Evolutionary conservation across 2,797 vertebrate species (phyloP).

Genomic region (Spinus pinus): DNA sequence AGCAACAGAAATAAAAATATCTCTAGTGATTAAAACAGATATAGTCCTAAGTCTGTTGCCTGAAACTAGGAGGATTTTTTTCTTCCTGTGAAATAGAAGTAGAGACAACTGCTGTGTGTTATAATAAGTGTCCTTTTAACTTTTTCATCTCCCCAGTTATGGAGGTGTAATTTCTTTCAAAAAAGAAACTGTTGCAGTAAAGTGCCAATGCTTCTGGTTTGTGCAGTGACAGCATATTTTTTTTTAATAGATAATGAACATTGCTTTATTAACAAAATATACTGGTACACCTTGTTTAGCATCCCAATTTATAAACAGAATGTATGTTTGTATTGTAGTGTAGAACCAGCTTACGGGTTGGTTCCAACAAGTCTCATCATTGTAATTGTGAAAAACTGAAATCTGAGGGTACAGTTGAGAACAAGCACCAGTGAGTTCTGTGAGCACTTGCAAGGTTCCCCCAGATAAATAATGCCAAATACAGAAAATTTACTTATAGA

Average conservation of each 20-base stretch:
- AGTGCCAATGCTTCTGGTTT: neutral
- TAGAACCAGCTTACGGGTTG: neutral
- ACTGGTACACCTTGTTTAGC: neutral
- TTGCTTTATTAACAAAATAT: neutral
- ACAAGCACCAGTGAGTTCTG: neutral
- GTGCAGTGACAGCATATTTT: neutral
- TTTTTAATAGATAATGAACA: neutral
- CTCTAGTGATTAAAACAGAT: neutral
- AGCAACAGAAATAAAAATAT: neutral
- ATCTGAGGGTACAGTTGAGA: neutral
- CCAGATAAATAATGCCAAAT: conserved; percentile 18
- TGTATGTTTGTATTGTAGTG: neutral
- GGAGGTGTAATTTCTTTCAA: neutral
- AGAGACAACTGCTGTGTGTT: neutral
- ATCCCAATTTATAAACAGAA: neutral
- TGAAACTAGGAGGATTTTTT: neutral
- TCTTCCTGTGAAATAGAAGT: neutral
- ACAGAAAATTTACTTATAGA: conserved; percentile 17
- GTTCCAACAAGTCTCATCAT: neutral
- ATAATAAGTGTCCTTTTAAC: neutral
- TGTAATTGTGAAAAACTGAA: neutral
- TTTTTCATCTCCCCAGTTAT: neutral
- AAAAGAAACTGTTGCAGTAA: neutral
- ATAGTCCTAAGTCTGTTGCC: neutral
- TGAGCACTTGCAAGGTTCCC: neutral